Evolutionary conservation across 2,797 vertebrate genomes (phyloP).

Genomic region (Melopsittacus undulatus): DNA sequence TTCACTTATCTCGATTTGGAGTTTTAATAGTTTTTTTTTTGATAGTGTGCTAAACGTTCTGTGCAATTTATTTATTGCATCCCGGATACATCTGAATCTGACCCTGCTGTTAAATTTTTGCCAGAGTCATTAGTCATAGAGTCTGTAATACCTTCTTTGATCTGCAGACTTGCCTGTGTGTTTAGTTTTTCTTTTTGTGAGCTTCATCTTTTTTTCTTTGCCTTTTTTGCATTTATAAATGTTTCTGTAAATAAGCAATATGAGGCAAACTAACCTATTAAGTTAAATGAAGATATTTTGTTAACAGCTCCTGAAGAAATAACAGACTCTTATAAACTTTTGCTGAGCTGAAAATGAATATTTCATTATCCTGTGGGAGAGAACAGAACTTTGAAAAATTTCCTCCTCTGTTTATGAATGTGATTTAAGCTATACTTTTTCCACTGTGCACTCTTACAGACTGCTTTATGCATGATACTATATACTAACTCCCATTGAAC

Average conservation of each 20-base stretch:
- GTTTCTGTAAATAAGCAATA: neutral
- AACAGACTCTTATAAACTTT: neutral
- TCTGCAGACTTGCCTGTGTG: neutral
- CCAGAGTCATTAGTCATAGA: neutral
- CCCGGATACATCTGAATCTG: neutral
- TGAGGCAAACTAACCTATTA: neutral
- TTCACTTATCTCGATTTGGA: neutral
- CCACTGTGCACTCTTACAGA: neutral
- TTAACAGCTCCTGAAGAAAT: neutral
- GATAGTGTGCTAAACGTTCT: neutral
- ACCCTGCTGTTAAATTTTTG: neutral
- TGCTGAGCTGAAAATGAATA: neutral
- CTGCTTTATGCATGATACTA: neutral
- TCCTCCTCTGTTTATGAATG: neutral
- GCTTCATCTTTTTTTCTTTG: neutral
- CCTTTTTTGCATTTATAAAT: neutral
- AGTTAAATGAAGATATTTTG: neutral
- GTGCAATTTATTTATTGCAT: neutral
- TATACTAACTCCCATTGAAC: neutral
- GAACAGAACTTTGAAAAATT: neutral
- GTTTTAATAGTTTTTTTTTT: neutral
- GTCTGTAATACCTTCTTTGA: neutral
- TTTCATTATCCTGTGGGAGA: neutral
- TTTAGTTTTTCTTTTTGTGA: neutral
- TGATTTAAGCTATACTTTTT: neutral